Percentiles rank a stretch among this genome's conserved stretches.
phyloP scores from a whole-genome alignment of 2,797 vertebrate species.

The Sebastes cheni region DNA sequence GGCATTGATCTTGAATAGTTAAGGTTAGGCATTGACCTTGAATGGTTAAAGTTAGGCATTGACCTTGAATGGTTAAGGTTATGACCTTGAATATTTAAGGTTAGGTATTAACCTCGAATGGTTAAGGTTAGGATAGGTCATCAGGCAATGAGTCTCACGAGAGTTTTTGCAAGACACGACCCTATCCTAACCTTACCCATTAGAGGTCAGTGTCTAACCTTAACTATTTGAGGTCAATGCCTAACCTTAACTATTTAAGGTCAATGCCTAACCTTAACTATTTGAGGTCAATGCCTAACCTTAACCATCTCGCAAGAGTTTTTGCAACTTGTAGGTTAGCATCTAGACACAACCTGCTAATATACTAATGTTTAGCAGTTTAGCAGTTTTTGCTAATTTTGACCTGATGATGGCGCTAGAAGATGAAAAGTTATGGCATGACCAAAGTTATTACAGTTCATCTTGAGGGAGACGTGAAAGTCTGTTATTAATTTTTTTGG shows the following conservation, averaged over 20 bases:
- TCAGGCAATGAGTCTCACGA: too few relatives aligned
- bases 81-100: fast-evolving
- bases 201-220: too few relatives aligned
- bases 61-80: too few relatives aligned
- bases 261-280: neutral
- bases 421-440: neutral
- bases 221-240: too few relatives aligned
- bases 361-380: neutral
- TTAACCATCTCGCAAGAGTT: neutral
- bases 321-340: neutral
- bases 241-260: too few relatives aligned
- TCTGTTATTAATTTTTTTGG: neutral
- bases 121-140: too few relatives aligned
- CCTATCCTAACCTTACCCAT: too few relatives aligned
- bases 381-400: neutral
- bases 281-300: neutral
- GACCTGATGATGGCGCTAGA: neutral
- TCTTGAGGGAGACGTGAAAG: neutral
- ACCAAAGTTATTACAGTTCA: neutral
- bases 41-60: too few relatives aligned
- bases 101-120: too few relatives aligned
- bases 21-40: fast-evolving
- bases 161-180: too few relatives aligned
- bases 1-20: too few relatives aligned
- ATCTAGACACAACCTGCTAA: neutral